phyloP scores from a whole-genome alignment of 1,140 invertebrate species.

The Saccostrea glomerata region DNA sequence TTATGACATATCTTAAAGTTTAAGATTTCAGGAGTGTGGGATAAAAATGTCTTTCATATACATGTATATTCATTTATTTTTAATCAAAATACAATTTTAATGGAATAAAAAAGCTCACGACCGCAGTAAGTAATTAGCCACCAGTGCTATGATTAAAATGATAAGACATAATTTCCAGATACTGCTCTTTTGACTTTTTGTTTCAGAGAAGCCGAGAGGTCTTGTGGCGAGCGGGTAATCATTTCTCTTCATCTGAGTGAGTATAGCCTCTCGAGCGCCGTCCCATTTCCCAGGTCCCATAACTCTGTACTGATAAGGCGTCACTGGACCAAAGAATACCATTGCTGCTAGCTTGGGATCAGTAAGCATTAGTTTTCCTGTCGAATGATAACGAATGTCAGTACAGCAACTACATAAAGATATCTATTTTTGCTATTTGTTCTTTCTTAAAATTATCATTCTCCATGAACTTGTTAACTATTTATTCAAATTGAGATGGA shows the following conservation, averaged over 20 bases:
- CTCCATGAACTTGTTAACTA: no score
- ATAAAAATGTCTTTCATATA: no score
- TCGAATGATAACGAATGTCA: slow-evolving; percentile 54
- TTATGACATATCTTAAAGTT: no score
- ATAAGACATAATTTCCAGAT: not conserved
- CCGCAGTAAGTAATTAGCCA: not conserved
- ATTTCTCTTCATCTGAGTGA: slow-evolving; percentile 60
- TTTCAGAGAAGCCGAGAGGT: slow-evolving; percentile 45
- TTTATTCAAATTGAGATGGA: no score
- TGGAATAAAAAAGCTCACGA: no score
- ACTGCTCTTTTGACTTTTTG: not conserved
- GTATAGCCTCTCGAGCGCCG: slow-evolving; percentile 76
- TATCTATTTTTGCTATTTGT: not conserved
- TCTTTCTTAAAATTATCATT: no score
- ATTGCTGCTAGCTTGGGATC: slow-evolving; percentile 73
- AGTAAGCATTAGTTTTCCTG: slow-evolving; percentile 62
- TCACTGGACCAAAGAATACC: slow-evolving; percentile 74
- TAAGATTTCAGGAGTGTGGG: no score
- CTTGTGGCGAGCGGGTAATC: slow-evolving; percentile 61
- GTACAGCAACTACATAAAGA: not conserved
- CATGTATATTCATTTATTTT: no score
- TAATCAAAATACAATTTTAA: no score
- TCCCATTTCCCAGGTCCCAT: slow-evolving; percentile 76
- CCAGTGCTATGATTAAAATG: not conserved
- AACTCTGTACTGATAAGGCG: slow-evolving; percentile 79